A percentile compares a stretch with the other conserved stretches of the same genome.
Evolutionary conservation across 2,888 invertebrate genomes (phyloP).

Genomic region (Drosophila ustulata): DNA sequence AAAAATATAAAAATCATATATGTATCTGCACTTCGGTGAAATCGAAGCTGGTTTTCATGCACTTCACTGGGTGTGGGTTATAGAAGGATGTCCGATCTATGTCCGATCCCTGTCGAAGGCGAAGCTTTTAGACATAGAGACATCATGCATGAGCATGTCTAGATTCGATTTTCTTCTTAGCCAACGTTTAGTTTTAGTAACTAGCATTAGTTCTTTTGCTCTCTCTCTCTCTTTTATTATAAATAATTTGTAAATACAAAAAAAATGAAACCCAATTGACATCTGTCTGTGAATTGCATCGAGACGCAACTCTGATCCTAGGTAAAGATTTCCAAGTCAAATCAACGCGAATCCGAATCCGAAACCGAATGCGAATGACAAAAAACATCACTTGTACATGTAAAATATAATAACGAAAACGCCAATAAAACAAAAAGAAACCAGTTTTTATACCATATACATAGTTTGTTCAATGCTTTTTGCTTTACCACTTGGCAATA

Average conservation of each 20-base stretch:
- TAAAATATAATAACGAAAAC: slow-evolving; percentile 20
- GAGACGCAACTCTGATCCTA: slow-evolving; percentile 31
- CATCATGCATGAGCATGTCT: slow-evolving; percentile 72
- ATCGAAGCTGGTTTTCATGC: slow-evolving; percentile 57
- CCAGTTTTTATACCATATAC: slow-evolving; percentile 14
- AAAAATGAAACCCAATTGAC: slow-evolving; percentile 9
- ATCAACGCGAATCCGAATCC: slow-evolving; percentile 33
- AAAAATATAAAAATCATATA: slow-evolving; percentile 28
- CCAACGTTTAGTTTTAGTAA: slow-evolving; percentile 40
- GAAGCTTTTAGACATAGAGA: slow-evolving; percentile 1
- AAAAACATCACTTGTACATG: slow-evolving; percentile 32
- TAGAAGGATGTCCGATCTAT: slow-evolving; percentile 4
- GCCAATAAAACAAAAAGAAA: neutral
- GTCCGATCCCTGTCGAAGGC: neutral
- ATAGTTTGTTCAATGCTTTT: slow-evolving; percentile 59
- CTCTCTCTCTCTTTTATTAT: neutral
- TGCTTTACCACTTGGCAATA: slow-evolving; percentile 53
- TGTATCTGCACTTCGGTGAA: slow-evolving; percentile 42
- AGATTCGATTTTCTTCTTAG: slow-evolving; percentile 30
- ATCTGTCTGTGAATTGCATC: slow-evolving; percentile 54
- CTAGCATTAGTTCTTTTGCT: slow-evolving; percentile 21
- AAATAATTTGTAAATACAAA: slow-evolving; percentile 12
- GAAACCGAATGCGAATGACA: slow-evolving; percentile 23
- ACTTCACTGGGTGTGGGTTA: slow-evolving; percentile 46
- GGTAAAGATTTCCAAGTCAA: slow-evolving; percentile 20